Conservation (phyloP, 1,140 invertebrate species). For the Charaxes varanes region DNA sequence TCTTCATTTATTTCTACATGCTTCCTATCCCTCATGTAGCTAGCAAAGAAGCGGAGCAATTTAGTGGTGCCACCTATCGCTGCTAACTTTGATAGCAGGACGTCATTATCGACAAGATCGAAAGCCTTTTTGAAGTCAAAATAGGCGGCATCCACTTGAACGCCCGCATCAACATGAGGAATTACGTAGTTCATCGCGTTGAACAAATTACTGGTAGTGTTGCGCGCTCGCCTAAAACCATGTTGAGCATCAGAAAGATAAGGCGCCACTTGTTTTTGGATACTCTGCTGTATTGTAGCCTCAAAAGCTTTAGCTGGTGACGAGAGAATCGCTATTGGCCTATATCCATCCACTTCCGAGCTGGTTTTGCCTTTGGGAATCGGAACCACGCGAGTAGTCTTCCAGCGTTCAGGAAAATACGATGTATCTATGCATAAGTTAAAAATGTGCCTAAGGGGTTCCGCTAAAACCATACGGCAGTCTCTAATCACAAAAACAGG, state of each 20-base stretch:
- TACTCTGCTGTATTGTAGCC: neutral
- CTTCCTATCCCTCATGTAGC: too few relatives aligned
- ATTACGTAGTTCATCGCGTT: too few relatives aligned
- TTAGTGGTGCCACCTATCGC: too few relatives aligned
- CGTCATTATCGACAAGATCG: neutral
- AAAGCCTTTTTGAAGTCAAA: neutral
- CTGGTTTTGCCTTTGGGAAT: neutral
- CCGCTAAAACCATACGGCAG: too few relatives aligned
- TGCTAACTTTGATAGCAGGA: neutral
- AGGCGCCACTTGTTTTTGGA: neutral
- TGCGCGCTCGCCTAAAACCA: neutral
- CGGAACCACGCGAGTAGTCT: neutral
- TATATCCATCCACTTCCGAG: neutral
- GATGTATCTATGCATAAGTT: too few relatives aligned
- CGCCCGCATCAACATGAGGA: too few relatives aligned
- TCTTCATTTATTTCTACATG: too few relatives aligned
- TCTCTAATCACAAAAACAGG: too few relatives aligned
- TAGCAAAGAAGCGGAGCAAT: too few relatives aligned
- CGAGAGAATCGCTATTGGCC: slow-evolving; percentile 1
- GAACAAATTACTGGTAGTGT: too few relatives aligned
- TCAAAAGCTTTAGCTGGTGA: neutral
- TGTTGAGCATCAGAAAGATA: neutral
- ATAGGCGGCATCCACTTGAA: neutral
- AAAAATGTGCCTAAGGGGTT: too few relatives aligned
- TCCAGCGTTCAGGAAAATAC: neutral